Conservation (phyloP, 2,113 vertebrate species). For the Leucoraja erinaceus region DNA sequence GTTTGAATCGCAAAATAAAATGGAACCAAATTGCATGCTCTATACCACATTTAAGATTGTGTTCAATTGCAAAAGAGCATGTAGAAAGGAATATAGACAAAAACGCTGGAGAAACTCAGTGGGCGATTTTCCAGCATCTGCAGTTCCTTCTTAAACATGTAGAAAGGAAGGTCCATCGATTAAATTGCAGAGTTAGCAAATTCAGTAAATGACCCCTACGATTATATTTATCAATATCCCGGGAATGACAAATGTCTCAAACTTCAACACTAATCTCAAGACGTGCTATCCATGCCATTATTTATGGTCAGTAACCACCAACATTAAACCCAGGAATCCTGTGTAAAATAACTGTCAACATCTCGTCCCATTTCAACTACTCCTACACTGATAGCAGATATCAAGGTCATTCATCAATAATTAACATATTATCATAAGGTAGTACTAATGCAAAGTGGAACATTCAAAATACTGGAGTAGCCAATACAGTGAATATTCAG, state of each 20-base stretch:
- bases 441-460: background rate
- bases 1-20: too few relatives aligned
- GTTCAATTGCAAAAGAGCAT: background rate
- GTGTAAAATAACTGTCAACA: conserved; percentile 11
- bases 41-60: background rate
- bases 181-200: background rate
- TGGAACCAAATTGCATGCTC: background rate
- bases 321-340: background rate
- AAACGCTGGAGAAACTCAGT: too few relatives aligned
- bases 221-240: background rate
- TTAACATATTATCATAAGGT: background rate
- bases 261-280: background rate
- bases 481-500: background rate
- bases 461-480: background rate
- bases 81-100: background rate
- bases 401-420: conserved; percentile 8
- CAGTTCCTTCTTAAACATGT: too few relatives aligned
- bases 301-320: background rate
- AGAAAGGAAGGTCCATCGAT: background rate
- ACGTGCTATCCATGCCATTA: background rate
- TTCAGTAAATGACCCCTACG: background rate
- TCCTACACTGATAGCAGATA: conserved; percentile 9
- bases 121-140: background rate
- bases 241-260: background rate
- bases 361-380: background rate